Percentiles rank a stretch among this genome's conserved stretches.
phyloP scores from a whole-genome alignment of 2,888 invertebrate genomes.

The Trachelus tabidus region DNA sequence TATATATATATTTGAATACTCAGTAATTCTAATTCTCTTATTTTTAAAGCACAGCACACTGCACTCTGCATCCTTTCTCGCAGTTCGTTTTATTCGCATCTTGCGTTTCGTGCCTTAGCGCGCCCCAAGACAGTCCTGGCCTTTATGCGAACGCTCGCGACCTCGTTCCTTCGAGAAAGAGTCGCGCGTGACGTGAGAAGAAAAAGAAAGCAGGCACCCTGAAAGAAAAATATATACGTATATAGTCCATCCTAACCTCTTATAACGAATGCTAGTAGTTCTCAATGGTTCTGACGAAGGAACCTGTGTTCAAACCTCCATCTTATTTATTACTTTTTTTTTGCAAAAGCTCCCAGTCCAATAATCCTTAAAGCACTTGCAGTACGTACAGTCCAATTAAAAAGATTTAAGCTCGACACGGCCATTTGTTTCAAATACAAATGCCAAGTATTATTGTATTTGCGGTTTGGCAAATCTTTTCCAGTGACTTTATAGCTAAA shows the following conservation, averaged over 20 bases:
- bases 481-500: neutral
- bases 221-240: neutral
- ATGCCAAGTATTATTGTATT: neutral
- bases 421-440: neutral
- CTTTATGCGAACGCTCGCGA: neutral
- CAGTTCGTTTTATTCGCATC: neutral
- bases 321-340: neutral
- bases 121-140: neutral
- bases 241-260: neutral
- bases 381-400: neutral
- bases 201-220: neutral
- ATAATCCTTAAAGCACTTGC: neutral
- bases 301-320: neutral
- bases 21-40: neutral
- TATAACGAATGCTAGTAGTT: neutral
- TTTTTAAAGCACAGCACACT: neutral
- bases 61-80: neutral
- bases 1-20: neutral
- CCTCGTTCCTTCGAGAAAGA: neutral
- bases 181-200: neutral
- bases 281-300: conserved; percentile 1
- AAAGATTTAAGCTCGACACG: neutral
- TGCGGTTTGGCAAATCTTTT: neutral
- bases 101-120: neutral
- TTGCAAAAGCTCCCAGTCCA: neutral